Percentiles rank a stretch among this genome's conserved stretches.
Evolutionary conservation across 1,140 invertebrate genomes (phyloP).

Genomic region (Cherax destructor): DNA sequence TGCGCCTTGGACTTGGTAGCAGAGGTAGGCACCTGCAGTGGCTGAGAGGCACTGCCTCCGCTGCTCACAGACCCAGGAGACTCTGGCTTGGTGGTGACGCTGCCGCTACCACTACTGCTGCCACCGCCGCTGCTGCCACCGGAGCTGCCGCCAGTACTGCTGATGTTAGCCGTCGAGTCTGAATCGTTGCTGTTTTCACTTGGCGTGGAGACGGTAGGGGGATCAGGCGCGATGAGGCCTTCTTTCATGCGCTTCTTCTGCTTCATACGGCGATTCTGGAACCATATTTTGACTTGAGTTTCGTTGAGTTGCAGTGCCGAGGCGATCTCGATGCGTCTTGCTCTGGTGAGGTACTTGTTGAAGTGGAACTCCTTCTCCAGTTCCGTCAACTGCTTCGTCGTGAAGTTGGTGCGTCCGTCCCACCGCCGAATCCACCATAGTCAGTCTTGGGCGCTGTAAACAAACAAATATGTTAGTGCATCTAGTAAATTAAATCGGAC

Average conservation of each 20-base stretch:
- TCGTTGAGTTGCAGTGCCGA: slow-evolving; percentile 97
- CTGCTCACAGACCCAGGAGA: slow-evolving; percentile 48
- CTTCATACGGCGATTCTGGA: slow-evolving; percentile 94
- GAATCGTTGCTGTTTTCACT: slow-evolving; percentile 72
- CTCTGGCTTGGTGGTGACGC: slow-evolving; percentile 40
- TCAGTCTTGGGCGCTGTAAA: slow-evolving; percentile 73
- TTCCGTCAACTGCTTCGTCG: slow-evolving; percentile 98
- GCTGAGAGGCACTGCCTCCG: slow-evolving; percentile 45
- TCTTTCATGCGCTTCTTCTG: slow-evolving; percentile 96
- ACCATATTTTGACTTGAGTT: slow-evolving; percentile 95
- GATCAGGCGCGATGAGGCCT: slow-evolving; percentile 84
- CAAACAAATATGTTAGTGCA: background rate
- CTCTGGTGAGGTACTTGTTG: slow-evolving; percentile 98
- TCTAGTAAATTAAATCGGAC: too few species aligned
- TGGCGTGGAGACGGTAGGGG: slow-evolving; percentile 71
- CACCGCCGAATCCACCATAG: slow-evolving; percentile 73
- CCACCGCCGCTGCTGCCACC: slow-evolving; percentile 2
- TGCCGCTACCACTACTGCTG: slow-evolving; percentile 28
- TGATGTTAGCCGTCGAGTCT: slow-evolving; percentile 65
- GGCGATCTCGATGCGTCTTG: slow-evolving; percentile 97
- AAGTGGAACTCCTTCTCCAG: slow-evolving; percentile 99
- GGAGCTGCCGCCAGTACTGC: slow-evolving; percentile 48
- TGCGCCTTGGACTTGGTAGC: slow-evolving; percentile 69
- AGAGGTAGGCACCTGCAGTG: slow-evolving; percentile 51
- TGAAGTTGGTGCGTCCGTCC: slow-evolving; percentile 95